Evolutionary conservation across 2,888 invertebrate species (phyloP).

Genomic region (Pimpla rufipes): DNA sequence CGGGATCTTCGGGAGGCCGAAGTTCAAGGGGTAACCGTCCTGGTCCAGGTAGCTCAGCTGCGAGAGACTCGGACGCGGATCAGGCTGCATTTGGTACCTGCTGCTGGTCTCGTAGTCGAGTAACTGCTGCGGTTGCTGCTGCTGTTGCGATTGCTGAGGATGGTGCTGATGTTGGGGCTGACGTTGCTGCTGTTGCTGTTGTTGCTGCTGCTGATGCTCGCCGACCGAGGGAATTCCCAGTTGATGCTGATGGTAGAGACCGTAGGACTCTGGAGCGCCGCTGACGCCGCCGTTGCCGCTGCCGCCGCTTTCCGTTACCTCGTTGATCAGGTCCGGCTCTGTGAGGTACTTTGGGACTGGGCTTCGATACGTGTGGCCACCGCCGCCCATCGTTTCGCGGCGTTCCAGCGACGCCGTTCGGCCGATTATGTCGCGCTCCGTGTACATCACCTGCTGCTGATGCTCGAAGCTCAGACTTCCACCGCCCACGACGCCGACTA

Average conservation of each 20-base stretch:
- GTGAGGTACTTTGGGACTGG: slow-evolving; percentile 84
- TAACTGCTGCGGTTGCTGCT: slow-evolving; percentile 72
- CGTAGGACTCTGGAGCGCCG: slow-evolving; percentile 63
- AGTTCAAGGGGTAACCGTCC: slow-evolving; percentile 93
- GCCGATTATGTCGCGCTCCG: slow-evolving; percentile 75
- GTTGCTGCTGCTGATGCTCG: slow-evolving; percentile 62
- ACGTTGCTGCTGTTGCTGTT: slow-evolving; percentile 55
- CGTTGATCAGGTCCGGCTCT: slow-evolving; percentile 86
- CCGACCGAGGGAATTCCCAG: slow-evolving; percentile 55
- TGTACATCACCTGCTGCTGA: slow-evolving; percentile 83
- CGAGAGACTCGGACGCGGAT: slow-evolving; percentile 77
- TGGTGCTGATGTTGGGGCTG: slow-evolving; percentile 52
- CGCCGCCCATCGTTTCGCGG: slow-evolving; percentile 74
- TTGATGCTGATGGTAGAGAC: slow-evolving; percentile 77
- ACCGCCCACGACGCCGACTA: slow-evolving; percentile 66
- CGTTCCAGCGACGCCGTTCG: slow-evolving; percentile 76
- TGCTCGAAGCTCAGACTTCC: slow-evolving; percentile 84
- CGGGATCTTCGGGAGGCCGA: slow-evolving; percentile 90
- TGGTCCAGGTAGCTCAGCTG: slow-evolving; percentile 88
- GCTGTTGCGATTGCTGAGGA: slow-evolving; percentile 70
- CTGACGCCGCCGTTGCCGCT: slow-evolving; percentile 49
- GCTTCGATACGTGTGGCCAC: slow-evolving; percentile 73
- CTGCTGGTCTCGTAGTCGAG: slow-evolving; percentile 79
- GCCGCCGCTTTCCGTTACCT: slow-evolving; percentile 80
- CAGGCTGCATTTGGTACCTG: slow-evolving; percentile 79